These are phyloP conservation scores for Doryteuthis pealeii DNA, from an alignment of 1,140 invertebrate species.

Conservation along the genomic window DNA sequence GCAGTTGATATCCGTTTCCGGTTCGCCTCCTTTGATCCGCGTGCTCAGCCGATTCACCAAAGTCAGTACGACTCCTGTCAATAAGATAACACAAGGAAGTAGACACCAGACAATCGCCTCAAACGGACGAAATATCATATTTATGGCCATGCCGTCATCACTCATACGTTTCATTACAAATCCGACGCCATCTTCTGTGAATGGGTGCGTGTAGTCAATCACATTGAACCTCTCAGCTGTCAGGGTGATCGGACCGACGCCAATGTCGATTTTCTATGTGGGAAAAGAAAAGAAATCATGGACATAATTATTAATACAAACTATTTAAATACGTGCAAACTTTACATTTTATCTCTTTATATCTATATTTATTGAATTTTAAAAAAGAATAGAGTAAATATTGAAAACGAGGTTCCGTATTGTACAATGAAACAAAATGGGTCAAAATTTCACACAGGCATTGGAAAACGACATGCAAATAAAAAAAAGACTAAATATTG, in stretches of 20 bases:
- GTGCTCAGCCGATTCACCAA: not conserved
- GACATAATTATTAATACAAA: not conserved
- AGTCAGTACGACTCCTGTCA: not conserved
- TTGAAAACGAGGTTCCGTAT: too few species aligned
- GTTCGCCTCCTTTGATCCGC: not conserved
- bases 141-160: slow-evolving; percentile 70
- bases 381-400: too few species aligned
- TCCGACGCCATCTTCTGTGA: slow-evolving; percentile 49
- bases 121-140: slow-evolving; percentile 90
- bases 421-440: too few species aligned
- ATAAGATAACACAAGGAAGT: not conserved
- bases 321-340: not conserved
- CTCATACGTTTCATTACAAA: slow-evolving; percentile 91
- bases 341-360: not conserved
- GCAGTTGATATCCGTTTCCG: not conserved
- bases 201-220: slow-evolving; percentile 51
- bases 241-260: slow-evolving; percentile 46
- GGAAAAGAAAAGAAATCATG: not conserved
- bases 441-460: too few species aligned
- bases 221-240: slow-evolving; percentile 40
- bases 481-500: too few species aligned
- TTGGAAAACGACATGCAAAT: too few species aligned
- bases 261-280: slow-evolving; percentile 44
- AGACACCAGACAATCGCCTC: not conserved
- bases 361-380: not conserved